Evolutionary conservation across 2,797 vertebrate genomes (phyloP), one percentile per base, ranked within the genome.

Genomic region (Galaxias olidus): DNA sequence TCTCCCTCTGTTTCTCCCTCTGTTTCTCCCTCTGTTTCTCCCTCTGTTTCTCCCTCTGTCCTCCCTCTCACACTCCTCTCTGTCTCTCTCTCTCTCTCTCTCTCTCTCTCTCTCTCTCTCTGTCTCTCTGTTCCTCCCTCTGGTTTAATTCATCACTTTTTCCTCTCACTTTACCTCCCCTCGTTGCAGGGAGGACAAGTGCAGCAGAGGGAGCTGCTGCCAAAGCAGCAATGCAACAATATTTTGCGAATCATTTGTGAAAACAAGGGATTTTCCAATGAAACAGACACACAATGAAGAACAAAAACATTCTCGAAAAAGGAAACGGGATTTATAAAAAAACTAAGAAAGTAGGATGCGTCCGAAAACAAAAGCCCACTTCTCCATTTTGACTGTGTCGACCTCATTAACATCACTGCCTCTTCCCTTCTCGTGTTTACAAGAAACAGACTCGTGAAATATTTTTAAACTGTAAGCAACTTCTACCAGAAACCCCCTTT

Each of bases 401-500:
- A 43, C 40, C 20, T 30, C 2, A 17, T 41, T n/a, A 19, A 42
- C 40, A 59, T 49, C 18, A 40, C 40, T 12, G 12, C 44, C 46
- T 30, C 9, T 45, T 47, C 12, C n/a, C 2, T 46, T 62, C 3
- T 30, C 30, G 30, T 72, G 55, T 67, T 69, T 69, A 64, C 10
- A n/a, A 76, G 67, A 82, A 80, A 74, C 8, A 52, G 41, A 57
- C 14, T 10, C 19, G 20, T 30, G 4, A 40, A 51, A 17, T 63
- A 15, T 69, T 78, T 72, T 67, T 10, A 67, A 40, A 61, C 67
- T 56, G 60, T 19, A 52, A 61, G 52, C 57, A 50, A 63, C 73
- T 59, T 75, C 59, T 76, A 69, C 57, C 5, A 42, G 87, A 86
- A 85, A 85, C 46, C 75, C 76, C 80, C 78, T 20, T 75, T 18